Evolutionary conservation across 2,888 invertebrate species (phyloP), one percentile per base, ranked within the genome.

Genomic region (Minunthozetes semirufus): DNA sequence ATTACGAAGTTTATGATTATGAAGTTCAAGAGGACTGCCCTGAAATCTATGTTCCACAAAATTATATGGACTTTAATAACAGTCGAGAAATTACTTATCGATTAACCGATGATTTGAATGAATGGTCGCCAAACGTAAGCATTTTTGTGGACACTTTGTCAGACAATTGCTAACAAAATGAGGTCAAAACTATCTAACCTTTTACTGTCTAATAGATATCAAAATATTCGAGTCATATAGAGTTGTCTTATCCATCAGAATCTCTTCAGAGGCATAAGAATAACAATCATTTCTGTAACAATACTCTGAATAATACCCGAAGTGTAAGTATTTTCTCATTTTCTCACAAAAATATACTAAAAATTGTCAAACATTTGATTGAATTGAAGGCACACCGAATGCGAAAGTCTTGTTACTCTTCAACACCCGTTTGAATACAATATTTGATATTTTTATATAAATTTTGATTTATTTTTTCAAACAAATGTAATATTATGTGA

Each of bases 391-490:
- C 70, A 22, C 25, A 70, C 46, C 19, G 27, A 48, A 27, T 6
- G 19, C 8, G 42, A 19, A 70, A 22, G 15, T 9, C 25, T 25
- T 70, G 46, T 48, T 70, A 70, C 17, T 48, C 70, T 38, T 70
- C 70, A 70, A 70, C 70, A 22, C 70, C 70, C 1, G 70, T 70
- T 48, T 70, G 25, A 70, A 19, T 6, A 56, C 11, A 59, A 59
- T 25, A 22, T 59, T 59, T 33, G 29, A 22, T 63, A 33, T 63
- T 63, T 63, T 63, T 63, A 17, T 63, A 33, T 33, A 42, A 42
- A 42, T 42, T 42, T 42, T 42, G 9, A 42, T 42, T 61, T 61
- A 61, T 61, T 61, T 61, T 61, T 22, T 29, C 9, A n/a, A 61
- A 1, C 1, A 61, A 22, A 22, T 4, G 25, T 1, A 27, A 22